These are phyloP conservation scores for Grammatotria lemairii DNA, from an alignment of 2,113 vertebrate species.

Conservation along the genomic window DNA sequence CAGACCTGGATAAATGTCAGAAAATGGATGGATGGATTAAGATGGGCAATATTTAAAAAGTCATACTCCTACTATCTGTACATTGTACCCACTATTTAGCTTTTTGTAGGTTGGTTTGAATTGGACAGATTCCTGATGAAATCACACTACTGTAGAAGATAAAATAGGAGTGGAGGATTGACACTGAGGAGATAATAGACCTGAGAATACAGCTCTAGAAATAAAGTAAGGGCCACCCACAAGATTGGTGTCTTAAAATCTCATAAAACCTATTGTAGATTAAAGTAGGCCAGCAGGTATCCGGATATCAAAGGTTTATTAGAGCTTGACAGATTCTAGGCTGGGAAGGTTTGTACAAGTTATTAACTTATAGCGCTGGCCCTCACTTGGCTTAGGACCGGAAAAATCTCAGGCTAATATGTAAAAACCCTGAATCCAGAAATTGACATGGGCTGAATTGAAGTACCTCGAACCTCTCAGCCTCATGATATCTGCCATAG, in stretches of 20 bases:
- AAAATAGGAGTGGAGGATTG: neutral
- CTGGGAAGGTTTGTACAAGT: neutral
- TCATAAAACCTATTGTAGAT: neutral
- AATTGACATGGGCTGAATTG: constrained; percentile 7
- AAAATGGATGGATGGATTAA: neutral
- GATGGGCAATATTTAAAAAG: neutral
- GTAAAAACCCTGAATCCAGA: neutral
- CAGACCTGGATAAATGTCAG: neutral
- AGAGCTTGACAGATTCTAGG: neutral
- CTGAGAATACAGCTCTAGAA: neutral
- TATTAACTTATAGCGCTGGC: neutral
- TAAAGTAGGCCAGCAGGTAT: neutral
- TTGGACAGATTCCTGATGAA: neutral
- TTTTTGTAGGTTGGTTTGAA: neutral
- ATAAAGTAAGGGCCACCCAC: neutral
- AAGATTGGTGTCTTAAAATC: neutral
- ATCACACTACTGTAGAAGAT: neutral
- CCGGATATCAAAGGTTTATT: constrained; percentile 3
- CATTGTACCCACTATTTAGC: neutral
- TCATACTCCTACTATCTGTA: neutral
- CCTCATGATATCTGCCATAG: neutral
- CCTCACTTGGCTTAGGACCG: neutral
- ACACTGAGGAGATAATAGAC: neutral
- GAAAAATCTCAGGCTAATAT: constrained; percentile 6
- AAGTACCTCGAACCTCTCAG: neutral